Base-by-base conservation (phyloP, 2,797 vertebrate genomes). In the Todus mexicanus region DNA sequence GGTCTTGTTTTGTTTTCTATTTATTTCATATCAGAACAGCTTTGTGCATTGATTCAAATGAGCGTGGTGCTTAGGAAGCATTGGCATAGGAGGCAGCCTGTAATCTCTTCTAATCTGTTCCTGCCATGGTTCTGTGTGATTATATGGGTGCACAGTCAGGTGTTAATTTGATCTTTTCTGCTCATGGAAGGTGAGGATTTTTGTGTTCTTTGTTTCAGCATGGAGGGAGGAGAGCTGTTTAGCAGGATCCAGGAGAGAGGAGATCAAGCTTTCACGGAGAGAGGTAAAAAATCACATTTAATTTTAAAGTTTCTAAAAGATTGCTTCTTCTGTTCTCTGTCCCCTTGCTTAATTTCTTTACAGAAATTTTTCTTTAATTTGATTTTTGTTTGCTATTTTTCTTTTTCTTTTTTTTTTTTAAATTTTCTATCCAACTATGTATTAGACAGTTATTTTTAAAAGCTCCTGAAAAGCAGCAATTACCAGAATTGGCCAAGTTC, bases 151-250 rank as follows among this genome's bases (percentile, higher is more conserved):
- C 63, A 71, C 38, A 81, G 47, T 69, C 37, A 66, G 73, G 48
- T 87, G 84, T 60, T 84, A 35, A 84, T 81, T 81, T 89, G 56
- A 57, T 84, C 40, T 37, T 89, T 92, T 64, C 59, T 91, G 38
- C 71, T 74, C 27, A 29, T 42, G 15, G 51, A 31, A 85, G 10
- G 11, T 81, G 72, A 17, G 33, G 0, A 0, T 2, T 29, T 68
- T 51, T 95, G 56, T 94, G 47, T 88, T 90, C 89, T 97, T 71
- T 96, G 69, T 97, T 94, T 80, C 95, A 99, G 99, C 93, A 99
- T 99, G 99, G 98, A 99, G 94, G 99, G 99, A 40, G 99, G 99
- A 87, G 99, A 99, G 96, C 98, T 99, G 87, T 99, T 99, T 90
- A 99, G 97, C 96, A 98, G 99, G 77, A 99, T 99, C 96, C 99